These are phyloP conservation scores for Oncorhynchus tshawytscha DNA, from an alignment of 2,113 vertebrate species.

Conservation along the genomic window DNA sequence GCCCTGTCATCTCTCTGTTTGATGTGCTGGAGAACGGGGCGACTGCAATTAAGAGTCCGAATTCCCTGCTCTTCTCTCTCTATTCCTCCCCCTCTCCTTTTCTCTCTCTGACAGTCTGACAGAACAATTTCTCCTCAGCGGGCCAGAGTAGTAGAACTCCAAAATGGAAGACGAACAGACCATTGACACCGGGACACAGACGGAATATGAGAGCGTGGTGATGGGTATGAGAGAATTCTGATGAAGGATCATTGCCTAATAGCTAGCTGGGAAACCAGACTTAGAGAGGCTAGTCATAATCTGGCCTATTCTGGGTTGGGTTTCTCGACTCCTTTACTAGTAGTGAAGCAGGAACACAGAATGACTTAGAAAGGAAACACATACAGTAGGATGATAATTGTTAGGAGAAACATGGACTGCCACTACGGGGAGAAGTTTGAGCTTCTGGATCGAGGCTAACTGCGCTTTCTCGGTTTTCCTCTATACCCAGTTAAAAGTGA, in stretches of 20 bases:
- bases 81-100: background rate
- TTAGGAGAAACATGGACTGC: too few relatives aligned
- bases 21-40: constrained; percentile 17
- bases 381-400: too few relatives aligned
- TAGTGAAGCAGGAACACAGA: too few relatives aligned
- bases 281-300: too few relatives aligned
- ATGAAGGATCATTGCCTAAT: constrained; percentile 14
- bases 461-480: too few relatives aligned
- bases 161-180: constrained; percentile 21
- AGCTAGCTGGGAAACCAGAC: too few relatives aligned
- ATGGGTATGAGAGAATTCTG: background rate
- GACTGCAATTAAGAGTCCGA: constrained; percentile 29
- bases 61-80: background rate
- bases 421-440: too few relatives aligned
- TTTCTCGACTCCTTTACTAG: background rate
- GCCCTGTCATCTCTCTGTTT: constrained; percentile 16
- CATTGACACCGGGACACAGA: background rate
- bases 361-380: too few relatives aligned
- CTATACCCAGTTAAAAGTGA: too few relatives aligned
- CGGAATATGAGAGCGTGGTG: background rate
- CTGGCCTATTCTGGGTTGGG: background rate
- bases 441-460: too few relatives aligned
- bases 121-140: constrained; percentile 34
- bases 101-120: constrained; percentile 24
- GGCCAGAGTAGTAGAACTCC: background rate